A percentile compares a stretch with the other conserved stretches of the same genome.
Evolutionary conservation across 1,140 invertebrate species (phyloP).

Genomic region (Trachymyrmex cornetzi): DNA sequence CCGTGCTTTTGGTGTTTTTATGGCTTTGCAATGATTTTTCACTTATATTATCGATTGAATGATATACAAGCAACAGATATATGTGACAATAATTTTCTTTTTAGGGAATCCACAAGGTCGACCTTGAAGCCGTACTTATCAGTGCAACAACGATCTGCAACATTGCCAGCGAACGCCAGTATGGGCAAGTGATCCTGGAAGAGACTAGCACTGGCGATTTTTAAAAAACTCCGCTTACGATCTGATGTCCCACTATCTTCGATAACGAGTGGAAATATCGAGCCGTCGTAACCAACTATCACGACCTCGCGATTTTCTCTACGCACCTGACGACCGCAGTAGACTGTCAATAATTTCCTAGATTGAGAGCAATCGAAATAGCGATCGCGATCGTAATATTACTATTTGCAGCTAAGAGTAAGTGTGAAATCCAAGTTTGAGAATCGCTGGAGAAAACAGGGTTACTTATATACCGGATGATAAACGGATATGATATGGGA

Average conservation of each 20-base stretch:
- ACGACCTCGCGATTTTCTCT: conserved; percentile 35
- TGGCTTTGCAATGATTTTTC: conserved; percentile 37
- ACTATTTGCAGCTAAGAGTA: conserved; percentile 45
- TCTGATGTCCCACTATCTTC: conserved; percentile 11
- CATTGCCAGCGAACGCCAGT: conserved; percentile 90
- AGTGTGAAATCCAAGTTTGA: conserved; percentile 29
- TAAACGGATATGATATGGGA: background rate
- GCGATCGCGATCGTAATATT: conserved; percentile 19
- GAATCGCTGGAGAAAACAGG: conserved; percentile 63
- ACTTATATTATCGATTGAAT: background rate
- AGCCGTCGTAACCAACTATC: background rate
- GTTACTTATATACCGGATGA: conserved; percentile 42
- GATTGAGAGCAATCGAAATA: conserved; percentile 32
- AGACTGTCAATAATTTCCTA: conserved; percentile 59
- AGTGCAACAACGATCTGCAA: conserved; percentile 90
- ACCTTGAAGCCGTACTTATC: conserved; percentile 90
- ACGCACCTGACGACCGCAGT: conserved; percentile 28
- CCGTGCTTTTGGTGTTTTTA: conserved; percentile 48
- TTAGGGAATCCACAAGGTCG: conserved; percentile 92
- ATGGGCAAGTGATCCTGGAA: conserved; percentile 85
- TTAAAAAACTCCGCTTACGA: conserved; percentile 18
- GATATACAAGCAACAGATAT: background rate
- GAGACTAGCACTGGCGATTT: conserved; percentile 33
- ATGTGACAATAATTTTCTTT: conserved; percentile 43
- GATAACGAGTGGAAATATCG: background rate